These are phyloP conservation scores for Drosophila ezoana DNA, from an alignment of 2,888 invertebrate species.

Conservation along the genomic window DNA sequence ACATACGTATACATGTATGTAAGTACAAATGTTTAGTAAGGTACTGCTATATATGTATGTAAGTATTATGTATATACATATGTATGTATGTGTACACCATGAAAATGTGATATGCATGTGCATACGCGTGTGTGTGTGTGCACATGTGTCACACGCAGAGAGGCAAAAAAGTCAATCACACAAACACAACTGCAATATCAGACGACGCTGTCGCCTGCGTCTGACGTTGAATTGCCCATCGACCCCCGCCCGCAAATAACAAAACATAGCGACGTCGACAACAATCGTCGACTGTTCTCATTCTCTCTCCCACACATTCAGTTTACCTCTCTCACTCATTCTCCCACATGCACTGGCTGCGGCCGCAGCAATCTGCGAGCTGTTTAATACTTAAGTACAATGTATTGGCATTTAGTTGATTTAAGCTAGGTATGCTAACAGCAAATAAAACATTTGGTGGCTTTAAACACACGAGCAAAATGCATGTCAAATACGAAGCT, in stretches of 20 bases:
- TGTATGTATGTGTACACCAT: neutral
- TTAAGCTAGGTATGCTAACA: slow-evolving; percentile 27
- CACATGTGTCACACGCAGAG: slow-evolving; percentile 74
- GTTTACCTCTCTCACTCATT: slow-evolving; percentile 15
- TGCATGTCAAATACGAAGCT: neutral
- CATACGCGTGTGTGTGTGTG: slow-evolving; percentile 9
- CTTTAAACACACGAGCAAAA: neutral
- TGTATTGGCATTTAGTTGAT: slow-evolving; percentile 63
- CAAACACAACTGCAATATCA: slow-evolving; percentile 52
- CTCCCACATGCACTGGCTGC: slow-evolving; percentile 32
- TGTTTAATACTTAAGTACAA: slow-evolving; percentile 34
- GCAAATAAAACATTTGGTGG: neutral
- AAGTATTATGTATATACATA: slow-evolving; percentile 5
- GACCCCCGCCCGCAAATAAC: slow-evolving; percentile 77
- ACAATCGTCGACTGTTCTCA: slow-evolving; percentile 37
- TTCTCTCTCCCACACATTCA: slow-evolving; percentile 9
- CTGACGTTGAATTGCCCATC: slow-evolving; percentile 40
- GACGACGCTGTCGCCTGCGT: slow-evolving; percentile 26
- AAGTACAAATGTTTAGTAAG: slow-evolving; percentile 7
- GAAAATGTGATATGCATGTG: neutral
- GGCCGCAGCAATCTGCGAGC: neutral
- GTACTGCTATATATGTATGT: slow-evolving; percentile 14
- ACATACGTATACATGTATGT: neutral
- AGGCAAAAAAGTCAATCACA: slow-evolving; percentile 71
- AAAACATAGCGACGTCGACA: slow-evolving; percentile 57